Evolutionary conservation across 1,140 invertebrate species (phyloP), one percentile per base, ranked within the genome.

Genomic region (Uloborus diversus): DNA sequence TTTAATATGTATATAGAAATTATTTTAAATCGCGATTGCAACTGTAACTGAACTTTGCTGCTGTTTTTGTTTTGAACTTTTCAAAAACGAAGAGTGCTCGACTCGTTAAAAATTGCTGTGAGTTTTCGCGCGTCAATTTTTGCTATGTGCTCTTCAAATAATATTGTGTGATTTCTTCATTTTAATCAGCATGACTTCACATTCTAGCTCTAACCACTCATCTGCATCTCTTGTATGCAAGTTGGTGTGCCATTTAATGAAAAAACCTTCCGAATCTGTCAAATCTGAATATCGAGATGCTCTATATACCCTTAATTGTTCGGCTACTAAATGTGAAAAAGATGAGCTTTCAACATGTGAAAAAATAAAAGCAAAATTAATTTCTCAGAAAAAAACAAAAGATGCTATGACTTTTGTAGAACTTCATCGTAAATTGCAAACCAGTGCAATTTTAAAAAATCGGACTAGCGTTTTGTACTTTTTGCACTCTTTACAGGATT

Each of bases 351-450:
- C 59, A 17, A 42, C 66, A 27, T 53, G 37, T 25, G 79, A 80
- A 53, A 71, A 80, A 47, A 80, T 80, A 17, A 80, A 80, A 23
- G 73, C 71, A 49, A 70, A 80, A 57, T 73, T 70, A 37, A 51
- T 71, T 25, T 23, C 25, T 20, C 65, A 78, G 7, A 30, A 64
- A 3, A 69, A 56, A 33, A 23, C 59, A 2, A 79, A 81, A 59
- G 73, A 81, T 66, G 68, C 73, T 25, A 33, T 81, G 9, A 65
- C 28, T 11, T 81, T 81, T 51, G 66, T 35, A n/a, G 73, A 81
- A 49, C 51, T 81, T 7, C 66, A 70, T 20, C 68, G 65, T 14
- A 81, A 79, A 27, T 28, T 81, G 2, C 81, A 79, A 49, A 65
- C 30, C 0, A 81, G 73, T 51, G 17, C 23, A 42, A 47, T 75